Conservation (phyloP, 1,140 invertebrate species). For the Myzus persicae region DNA sequence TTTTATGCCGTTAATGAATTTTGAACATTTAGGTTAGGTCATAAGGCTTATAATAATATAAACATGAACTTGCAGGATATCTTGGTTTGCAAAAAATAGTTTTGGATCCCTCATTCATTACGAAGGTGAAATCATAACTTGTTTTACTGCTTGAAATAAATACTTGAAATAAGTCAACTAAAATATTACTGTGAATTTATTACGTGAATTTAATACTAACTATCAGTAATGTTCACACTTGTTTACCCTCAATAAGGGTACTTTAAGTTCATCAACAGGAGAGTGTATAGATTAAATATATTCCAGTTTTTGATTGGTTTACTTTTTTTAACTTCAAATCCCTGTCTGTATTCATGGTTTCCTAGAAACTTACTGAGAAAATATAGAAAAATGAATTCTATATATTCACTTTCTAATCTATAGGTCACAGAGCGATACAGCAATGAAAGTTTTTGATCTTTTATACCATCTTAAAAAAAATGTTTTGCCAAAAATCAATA, state of each 20-base stretch:
- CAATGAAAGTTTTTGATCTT: background rate
- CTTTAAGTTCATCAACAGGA: background rate
- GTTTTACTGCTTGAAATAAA: too few species aligned
- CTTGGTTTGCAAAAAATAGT: too few species aligned
- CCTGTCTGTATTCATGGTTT: background rate
- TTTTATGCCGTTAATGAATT: too few species aligned
- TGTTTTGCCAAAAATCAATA: background rate
- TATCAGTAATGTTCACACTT: too few species aligned
- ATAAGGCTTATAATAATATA: too few species aligned
- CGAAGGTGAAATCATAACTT: too few species aligned
- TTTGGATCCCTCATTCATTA: too few species aligned
- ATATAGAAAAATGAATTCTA: background rate
- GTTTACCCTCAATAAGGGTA: background rate
- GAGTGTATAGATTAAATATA: background rate
- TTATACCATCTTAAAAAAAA: background rate
- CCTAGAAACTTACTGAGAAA: background rate
- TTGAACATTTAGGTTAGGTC: too few species aligned
- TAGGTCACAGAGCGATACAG: background rate
- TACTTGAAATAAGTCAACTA: too few species aligned
- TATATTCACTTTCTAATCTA: background rate
- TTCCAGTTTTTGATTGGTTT: background rate
- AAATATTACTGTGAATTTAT: too few species aligned
- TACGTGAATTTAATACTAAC: too few species aligned
- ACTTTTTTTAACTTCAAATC: background rate
- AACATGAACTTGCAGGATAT: too few species aligned